These are phyloP conservation scores for Elmis aenea DNA, from an alignment of 2,888 invertebrate genomes.

Conservation along the genomic window DNA sequence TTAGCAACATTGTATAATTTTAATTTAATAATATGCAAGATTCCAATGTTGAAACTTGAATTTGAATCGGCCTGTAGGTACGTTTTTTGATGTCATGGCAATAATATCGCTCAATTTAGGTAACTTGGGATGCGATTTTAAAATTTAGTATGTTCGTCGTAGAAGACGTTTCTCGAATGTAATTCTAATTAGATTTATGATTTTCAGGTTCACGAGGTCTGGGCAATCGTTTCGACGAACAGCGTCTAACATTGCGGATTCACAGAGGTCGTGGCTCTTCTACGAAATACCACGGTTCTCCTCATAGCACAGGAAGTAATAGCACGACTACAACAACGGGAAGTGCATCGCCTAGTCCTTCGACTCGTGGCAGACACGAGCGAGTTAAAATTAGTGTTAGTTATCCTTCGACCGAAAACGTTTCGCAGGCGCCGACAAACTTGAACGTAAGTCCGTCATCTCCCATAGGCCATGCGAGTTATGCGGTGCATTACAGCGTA, in stretches of 20 bases:
- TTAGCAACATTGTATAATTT: too few species aligned
- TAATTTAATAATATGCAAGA: too few species aligned
- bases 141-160: too few species aligned
- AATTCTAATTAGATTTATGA: constrained; percentile 4
- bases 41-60: too few species aligned
- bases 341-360: constrained; percentile 59
- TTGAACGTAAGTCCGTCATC: constrained; percentile 44
- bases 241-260: constrained; percentile 84
- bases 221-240: constrained; percentile 79
- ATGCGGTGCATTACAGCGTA: constrained; percentile 64
- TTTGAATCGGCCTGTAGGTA: too few species aligned
- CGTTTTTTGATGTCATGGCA: too few species aligned
- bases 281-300: constrained; percentile 55
- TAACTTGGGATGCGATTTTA: too few species aligned
- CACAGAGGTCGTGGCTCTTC: constrained; percentile 78
- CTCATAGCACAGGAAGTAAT: constrained; percentile 63
- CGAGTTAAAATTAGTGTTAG: constrained; percentile 83
- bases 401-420: constrained; percentile 74
- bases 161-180: too few species aligned
- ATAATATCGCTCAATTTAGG: too few species aligned
- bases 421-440: constrained; percentile 36
- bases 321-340: constrained; percentile 66
- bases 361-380: constrained; percentile 59
- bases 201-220: constrained; percentile 57
- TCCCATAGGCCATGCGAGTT: constrained; percentile 47